phyloP scores from a whole-genome alignment of 2,113 vertebrate genomes.

The Chlorodrepanis virens region DNA sequence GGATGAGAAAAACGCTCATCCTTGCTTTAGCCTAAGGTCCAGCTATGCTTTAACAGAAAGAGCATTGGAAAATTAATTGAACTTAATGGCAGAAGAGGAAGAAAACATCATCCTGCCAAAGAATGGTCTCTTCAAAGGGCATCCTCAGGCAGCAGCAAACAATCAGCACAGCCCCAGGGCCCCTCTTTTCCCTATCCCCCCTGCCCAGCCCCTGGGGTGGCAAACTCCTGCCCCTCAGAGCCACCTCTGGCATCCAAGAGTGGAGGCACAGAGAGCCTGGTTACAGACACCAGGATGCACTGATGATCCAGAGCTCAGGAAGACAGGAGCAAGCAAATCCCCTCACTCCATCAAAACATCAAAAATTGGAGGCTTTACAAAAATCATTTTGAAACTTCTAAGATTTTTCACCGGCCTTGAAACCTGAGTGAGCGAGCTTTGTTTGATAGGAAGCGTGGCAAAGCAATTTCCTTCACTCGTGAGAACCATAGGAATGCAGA shows the following conservation, averaged over 20 bases:
- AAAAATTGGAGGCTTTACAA: not conserved
- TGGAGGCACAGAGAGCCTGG: not conserved
- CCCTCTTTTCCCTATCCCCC: not conserved
- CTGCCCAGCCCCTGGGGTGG: accelerated
- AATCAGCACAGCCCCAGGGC: not conserved
- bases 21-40: not conserved
- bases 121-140: not conserved
- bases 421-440: not conserved
- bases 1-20: not conserved
- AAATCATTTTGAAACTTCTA: not conserved
- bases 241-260: not conserved
- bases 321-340: not conserved
- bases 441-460: not conserved
- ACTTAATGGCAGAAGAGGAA: not conserved
- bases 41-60: not conserved
- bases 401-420: not conserved
- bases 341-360: not conserved
- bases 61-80: not conserved
- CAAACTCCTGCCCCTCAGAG: not conserved
- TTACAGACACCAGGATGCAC: not conserved
- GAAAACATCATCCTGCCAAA: not conserved
- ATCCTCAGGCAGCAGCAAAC: not conserved
- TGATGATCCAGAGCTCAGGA: accelerated
- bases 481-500: not conserved
- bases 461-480: not conserved